Base-by-base conservation (phyloP, 2,113 vertebrate species). In the Platichthys flesus region DNA sequence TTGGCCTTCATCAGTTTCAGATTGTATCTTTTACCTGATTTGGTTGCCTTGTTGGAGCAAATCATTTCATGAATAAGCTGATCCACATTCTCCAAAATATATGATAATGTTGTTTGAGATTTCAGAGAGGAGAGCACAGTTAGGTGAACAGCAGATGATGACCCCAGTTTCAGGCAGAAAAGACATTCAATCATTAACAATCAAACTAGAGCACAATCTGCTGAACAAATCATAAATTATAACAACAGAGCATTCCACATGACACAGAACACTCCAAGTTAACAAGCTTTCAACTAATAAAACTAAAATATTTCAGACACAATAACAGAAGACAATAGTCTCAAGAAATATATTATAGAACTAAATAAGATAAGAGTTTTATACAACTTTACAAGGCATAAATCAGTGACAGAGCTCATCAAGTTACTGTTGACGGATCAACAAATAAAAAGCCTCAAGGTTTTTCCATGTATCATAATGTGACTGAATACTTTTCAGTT, bases 381-480 rank as follows among this genome's bases (percentile, higher is more conserved):
- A 65, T 79, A 89, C 80, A 93, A 71, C 65, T 88, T 82, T 82
- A 87, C 61, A 85, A 79, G 73, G 78, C 60, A 71, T 82, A 64
- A 61, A 67, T 73, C 75, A 58, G 76, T 62, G 31, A 67, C 51
- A 37, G 26, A 84, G 77, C 35, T 66, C 67, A 76, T 31, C 64
- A 65, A 63, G 37, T 72, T 63, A 72, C 21, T 52, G 37, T 76
- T 76, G 57, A 71, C 78, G 71, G 18, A 72, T 47, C 74, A 71
- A 76, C 26, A 77, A 57, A 81, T 31, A 26, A 21, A 52, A 69
- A 20, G 68, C 18, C 10, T 21, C 20, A 54, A 45, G 7, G 68
- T 56, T 77, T 14, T n/a, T 79, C 35, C 10, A 10, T 24, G 18
- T 13, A 67, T 61, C 24, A 67, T 28, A 35, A 74, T 67, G 57